Percentiles rank a stretch among this genome's conserved stretches.
Evolutionary conservation across 2,888 invertebrate species (phyloP).

Genomic region (Balanococcus diminutus): DNA sequence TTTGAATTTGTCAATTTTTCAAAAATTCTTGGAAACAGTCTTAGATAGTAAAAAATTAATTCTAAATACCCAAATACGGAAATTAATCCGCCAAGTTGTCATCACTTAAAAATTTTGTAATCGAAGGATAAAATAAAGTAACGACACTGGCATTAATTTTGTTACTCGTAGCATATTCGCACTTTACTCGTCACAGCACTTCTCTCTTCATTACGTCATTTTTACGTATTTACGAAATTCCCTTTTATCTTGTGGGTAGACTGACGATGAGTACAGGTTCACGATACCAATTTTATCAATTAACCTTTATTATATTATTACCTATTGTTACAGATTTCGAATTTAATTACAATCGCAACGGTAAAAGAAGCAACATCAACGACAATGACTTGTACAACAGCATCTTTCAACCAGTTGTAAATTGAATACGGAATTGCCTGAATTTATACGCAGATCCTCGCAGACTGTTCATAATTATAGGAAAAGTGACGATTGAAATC

Average conservation of each 20-base stretch:
- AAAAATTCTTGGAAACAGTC: no score
- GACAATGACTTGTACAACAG: background rate
- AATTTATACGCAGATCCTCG: background rate
- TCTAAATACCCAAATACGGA: background rate
- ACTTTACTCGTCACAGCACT: background rate
- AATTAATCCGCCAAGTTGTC: background rate
- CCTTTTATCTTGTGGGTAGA: background rate
- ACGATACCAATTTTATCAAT: background rate
- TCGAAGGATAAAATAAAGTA: background rate
- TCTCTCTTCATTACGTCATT: background rate
- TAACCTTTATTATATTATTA: constrained; percentile 20
- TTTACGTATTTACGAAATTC: background rate
- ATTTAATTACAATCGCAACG: background rate
- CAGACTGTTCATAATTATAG: background rate
- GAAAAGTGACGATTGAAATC: background rate
- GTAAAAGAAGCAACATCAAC: background rate
- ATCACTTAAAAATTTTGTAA: background rate
- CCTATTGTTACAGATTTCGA: constrained; percentile 34
- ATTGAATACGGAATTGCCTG: background rate
- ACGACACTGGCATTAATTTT: background rate
- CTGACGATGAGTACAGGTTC: background rate
- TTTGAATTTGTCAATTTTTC: no score
- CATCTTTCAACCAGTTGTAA: background rate
- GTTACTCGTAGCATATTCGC: background rate
- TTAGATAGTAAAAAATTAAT: no score